phyloP scores from a whole-genome alignment of 2,797 vertebrate species.

The Mionectes olivaceus region DNA sequence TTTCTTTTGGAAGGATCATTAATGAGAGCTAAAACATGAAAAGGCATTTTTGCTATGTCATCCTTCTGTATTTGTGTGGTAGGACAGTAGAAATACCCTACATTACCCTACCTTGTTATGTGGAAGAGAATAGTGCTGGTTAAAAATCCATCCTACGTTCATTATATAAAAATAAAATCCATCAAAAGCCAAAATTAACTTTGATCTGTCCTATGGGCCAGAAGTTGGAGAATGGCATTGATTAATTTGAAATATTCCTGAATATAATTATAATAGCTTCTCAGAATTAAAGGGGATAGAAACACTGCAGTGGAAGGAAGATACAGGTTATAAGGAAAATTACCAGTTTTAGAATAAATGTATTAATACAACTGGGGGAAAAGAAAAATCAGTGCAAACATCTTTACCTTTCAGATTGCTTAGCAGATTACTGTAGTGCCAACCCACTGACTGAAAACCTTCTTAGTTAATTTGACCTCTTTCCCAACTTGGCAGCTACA shows the following conservation, averaged over 20 bases:
- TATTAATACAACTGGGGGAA: neutral
- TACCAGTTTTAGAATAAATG: conserved; percentile 46
- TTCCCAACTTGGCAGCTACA: neutral
- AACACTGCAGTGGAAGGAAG: neutral
- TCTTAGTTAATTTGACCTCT: neutral
- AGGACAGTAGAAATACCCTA: neutral
- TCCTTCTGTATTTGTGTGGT: neutral
- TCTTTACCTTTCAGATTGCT: conserved; percentile 12
- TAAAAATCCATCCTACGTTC: neutral
- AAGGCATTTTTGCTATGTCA: neutral
- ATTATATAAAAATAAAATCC: neutral
- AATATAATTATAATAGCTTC: neutral
- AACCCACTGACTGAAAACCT: conserved; percentile 14
- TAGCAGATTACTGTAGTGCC: neutral
- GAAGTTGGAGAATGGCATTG: neutral
- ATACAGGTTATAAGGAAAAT: neutral
- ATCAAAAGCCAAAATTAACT: conserved; percentile 14
- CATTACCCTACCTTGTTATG: neutral
- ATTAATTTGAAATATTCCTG: conserved; percentile 7
- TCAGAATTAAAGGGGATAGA: neutral
- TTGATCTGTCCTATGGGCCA: neutral
- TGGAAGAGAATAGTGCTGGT: neutral
- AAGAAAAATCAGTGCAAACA: conserved; percentile 15
- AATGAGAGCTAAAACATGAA: neutral
- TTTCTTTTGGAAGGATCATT: neutral